Conservation (phyloP, 2,888 invertebrate genomes). For the Cheilosia soror region DNA sequence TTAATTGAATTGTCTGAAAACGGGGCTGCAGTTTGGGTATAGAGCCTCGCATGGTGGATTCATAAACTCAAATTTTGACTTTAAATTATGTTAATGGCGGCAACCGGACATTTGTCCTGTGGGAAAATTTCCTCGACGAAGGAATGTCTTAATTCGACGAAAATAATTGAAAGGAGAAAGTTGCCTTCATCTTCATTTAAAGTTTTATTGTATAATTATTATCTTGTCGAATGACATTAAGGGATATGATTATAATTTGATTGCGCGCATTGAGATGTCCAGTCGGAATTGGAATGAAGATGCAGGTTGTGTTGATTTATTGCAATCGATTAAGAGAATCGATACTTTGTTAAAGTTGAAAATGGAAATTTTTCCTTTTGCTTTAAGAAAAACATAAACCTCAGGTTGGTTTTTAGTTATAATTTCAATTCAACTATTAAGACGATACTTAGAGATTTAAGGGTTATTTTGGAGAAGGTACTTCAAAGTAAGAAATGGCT, state of each 20-base stretch:
- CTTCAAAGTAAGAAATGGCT: too few relatives aligned
- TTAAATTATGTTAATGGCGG: slow-evolving; percentile 67
- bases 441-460: too few relatives aligned
- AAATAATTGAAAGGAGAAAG: slow-evolving; percentile 64
- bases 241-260: slow-evolving; percentile 62
- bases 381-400: neutral
- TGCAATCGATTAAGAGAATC: neutral
- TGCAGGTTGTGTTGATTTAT: slow-evolving; percentile 44
- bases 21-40: slow-evolving; percentile 1
- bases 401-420: neutral
- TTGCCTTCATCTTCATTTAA: neutral
- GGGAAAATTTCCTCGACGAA: slow-evolving; percentile 50
- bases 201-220: slow-evolving; percentile 65
- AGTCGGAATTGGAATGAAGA: neutral
- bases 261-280: slow-evolving; percentile 47
- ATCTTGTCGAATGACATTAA: slow-evolving; percentile 60
- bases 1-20: slow-evolving; percentile 71
- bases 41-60: slow-evolving; percentile 36
- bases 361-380: slow-evolving; percentile 12
- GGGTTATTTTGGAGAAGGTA: too few relatives aligned
- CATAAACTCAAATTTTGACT: slow-evolving; percentile 68
- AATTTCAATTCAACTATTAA: too few relatives aligned
- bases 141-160: slow-evolving; percentile 51
- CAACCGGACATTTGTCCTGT: slow-evolving; percentile 50
- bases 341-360: neutral